A percentile compares a stretch with the other conserved stretches of the same genome.
These are phyloP conservation scores for Tortrix viridana DNA, from an alignment of 2,888 invertebrate species.

Conservation along the genomic window DNA sequence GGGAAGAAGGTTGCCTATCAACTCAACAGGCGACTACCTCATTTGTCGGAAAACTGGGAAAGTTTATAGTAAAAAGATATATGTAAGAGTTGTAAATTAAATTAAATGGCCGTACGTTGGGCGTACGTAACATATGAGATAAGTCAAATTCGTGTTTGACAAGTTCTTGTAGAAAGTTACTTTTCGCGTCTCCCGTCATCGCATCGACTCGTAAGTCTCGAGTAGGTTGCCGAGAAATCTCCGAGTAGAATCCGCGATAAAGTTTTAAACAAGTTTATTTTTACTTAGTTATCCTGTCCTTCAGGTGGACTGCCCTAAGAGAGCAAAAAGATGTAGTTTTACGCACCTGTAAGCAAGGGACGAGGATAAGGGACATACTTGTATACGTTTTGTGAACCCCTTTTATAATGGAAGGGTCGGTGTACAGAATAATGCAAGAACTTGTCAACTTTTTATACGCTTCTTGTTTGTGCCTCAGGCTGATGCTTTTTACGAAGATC, in stretches of 20 bases:
- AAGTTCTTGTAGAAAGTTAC: conserved; percentile 3
- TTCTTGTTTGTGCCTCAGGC: background rate
- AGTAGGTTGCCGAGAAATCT: conserved; percentile 12
- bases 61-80: no score
- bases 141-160: conserved; percentile 4
- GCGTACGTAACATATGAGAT: background rate
- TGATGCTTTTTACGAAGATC: background rate
- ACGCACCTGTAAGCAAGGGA: conserved; percentile 17
- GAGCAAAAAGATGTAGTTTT: conserved; percentile 1
- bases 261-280: conserved; percentile 31
- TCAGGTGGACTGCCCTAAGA: conserved; percentile 9
- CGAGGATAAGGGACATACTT: background rate
- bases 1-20: no score
- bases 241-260: conserved; percentile 13
- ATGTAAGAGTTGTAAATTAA: background rate
- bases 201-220: conserved; percentile 6
- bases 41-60: no score
- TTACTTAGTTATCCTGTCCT: conserved; percentile 23
- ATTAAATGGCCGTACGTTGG: background rate
- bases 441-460: conserved; percentile 20
- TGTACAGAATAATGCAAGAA: conserved; percentile 22
- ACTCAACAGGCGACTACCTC: no score
- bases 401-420: conserved; percentile 14
- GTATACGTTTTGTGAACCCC: conserved; percentile 18
- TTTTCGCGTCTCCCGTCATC: conserved; percentile 12